Evolutionary conservation across 2,888 invertebrate genomes (phyloP), one percentile per base, ranked within the genome.

Genomic region (Diplazon laetatorius): DNA sequence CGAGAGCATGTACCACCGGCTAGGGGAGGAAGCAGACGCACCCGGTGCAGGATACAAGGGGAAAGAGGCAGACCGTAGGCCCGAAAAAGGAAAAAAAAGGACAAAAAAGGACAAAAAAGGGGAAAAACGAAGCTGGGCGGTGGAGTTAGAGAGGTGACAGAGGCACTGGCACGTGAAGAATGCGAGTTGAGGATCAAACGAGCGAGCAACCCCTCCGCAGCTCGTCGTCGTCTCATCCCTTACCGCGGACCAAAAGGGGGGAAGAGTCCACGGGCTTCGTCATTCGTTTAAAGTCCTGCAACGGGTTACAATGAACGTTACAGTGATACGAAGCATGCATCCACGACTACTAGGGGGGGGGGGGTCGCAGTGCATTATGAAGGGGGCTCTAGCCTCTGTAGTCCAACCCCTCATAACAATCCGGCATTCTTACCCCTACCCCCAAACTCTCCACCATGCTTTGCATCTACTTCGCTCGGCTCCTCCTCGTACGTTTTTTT

Each of bases 381-480:
- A 55, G 55, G 55, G 30, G 9, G 6, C 55, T 25, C n/a, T n/a
- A n/a, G 14, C 55, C 30, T 10, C 30, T 42, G 14, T 20, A 0
- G 14, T 14, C 57, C 16, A n/a, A 39, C 63, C 30, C 63, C 42
- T 70, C 75, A 39, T 22, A 68, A 37, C 60, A 72, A 77, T 77
- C 44, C 62, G 52, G 30, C 52, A 52, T 76, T 60, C 52, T 20
- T 30, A 5, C 2, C 30, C 16, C 65, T 18, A 16, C 60, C 76
- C 35, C n/a, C n/a, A n/a, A n/a, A n/a, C n/a, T n/a, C n/a, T n/a
- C n/a, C n/a, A n/a, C n/a, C 16, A 46, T 50, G 30, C 35, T 52
- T 50, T 44, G 20, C 66, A 37, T 30, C 37, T 9, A 18, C 22
- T 16, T 9, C 48, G 9, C 14, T 37, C n/a, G 63, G 30, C 65